These are phyloP conservation scores for Melangyna quadrimaculata DNA, from an alignment of 2,888 invertebrate genomes.

Conservation along the genomic window DNA sequence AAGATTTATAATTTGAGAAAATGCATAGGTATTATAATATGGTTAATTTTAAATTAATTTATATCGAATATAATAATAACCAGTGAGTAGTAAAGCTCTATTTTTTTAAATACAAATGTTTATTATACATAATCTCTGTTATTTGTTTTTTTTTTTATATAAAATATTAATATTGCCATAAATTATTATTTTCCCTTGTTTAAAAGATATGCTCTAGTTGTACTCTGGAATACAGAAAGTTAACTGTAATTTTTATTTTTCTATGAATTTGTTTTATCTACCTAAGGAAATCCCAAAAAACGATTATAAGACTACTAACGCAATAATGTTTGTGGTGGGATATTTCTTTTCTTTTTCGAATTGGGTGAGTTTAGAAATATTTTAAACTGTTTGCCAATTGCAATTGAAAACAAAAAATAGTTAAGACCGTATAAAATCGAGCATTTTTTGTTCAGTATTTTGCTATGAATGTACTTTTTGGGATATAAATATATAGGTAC, in stretches of 20 bases:
- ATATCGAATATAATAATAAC: background rate
- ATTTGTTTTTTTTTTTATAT: conserved; percentile 20
- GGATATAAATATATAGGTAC: no score
- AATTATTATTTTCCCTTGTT: conserved; percentile 55
- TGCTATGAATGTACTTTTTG: background rate
- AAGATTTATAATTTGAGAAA: conserved; percentile 25
- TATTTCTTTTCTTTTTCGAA: background rate
- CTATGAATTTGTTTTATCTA: conserved; percentile 23
- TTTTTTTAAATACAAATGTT: background rate
- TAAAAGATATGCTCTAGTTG: conserved; percentile 55
- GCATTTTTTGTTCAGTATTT: background rate
- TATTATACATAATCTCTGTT: background rate
- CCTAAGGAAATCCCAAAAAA: conserved; percentile 1
- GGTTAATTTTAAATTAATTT: background rate
- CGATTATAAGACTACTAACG: background rate
- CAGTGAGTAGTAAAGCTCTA: conserved; percentile 3
- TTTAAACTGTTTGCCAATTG: background rate
- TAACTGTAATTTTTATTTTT: conserved; percentile 43
- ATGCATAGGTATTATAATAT: background rate
- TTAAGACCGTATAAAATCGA: background rate
- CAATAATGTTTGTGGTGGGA: conserved; percentile 13
- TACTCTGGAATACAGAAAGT: conserved; percentile 42
- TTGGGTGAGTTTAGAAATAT: background rate
- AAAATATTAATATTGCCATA: conserved; percentile 53
- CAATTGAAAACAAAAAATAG: background rate